Base-by-base conservation (phyloP, 1,140 invertebrate species). In the Rhyzopertha dominica region DNA sequence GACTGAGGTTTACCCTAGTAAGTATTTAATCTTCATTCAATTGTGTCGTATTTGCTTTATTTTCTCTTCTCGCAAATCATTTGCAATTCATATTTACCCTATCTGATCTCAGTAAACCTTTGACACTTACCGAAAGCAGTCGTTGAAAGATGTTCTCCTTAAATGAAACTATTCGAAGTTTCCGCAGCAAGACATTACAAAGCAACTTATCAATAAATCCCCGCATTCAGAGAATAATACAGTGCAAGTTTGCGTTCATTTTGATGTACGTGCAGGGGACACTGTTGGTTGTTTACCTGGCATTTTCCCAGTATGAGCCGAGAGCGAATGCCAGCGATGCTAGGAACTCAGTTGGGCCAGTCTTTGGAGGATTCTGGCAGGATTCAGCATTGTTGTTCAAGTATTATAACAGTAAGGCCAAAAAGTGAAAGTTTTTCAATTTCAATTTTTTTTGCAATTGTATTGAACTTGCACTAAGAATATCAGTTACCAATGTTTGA, bases 281-380 rank as follows among this genome's bases (percentile, higher is more conserved):
- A 1, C 12, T 58, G 2, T 30, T 50, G 2, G 9, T 47, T 23
- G 25, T 56, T 2, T 53, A 43, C 19, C 7, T 56, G 12, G 43
- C 13, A 20, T 56, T 54, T 30, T 31, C 37, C 2, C 47, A 35
- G 17, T 56, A 56, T 35, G 25, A 38, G 9, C 9, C 30, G 1
- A 13, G 49, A 19, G 54, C 51, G 2, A 49, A 59, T 43, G 56
- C 51, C 20, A 47, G 46, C 34, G 50, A 41, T 48, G 13, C 28
- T 10, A 31, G 49, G 4, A 60, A 57, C 34, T 54, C 56, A 7
- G 14, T 54, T 32, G 35, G 38, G 25, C 46, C 49, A 4, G 49
- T 53, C 10, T 51, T 32, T 30, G 55, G 53, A 13, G 58, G 56
- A 7, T 53, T 52, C 29, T 37, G 41, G 38, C 23, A 31, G 16